These are phyloP conservation scores for Akabosia matsudoensis DNA, from an alignment of 1,140 invertebrate species.

Conservation along the genomic window DNA sequence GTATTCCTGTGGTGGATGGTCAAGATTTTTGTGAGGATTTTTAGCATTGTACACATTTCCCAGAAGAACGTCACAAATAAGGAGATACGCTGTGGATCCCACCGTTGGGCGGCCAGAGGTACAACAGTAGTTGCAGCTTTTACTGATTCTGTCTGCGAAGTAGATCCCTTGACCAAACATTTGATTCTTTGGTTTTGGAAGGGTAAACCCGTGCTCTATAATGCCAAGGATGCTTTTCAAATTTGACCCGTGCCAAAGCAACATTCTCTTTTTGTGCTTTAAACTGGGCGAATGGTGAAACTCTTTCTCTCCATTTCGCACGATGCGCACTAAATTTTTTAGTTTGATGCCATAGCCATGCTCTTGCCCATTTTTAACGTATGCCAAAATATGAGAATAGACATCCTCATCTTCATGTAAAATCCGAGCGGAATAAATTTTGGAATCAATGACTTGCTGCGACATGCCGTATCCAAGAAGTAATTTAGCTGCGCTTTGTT, in stretches of 20 bases:
- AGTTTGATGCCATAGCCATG: not conserved
- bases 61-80: conserved; percentile 6
- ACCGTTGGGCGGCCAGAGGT: not conserved
- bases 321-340: not conserved
- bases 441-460: not conserved
- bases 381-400: not conserved
- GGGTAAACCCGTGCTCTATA: not conserved
- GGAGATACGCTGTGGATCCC: not conserved
- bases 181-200: not conserved
- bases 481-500: no score
- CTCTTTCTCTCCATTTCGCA: not conserved
- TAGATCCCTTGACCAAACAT: conserved; percentile 12
- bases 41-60: not conserved
- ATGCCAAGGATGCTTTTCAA: no score
- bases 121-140: conserved; percentile 1
- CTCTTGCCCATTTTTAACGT: not conserved
- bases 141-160: not conserved
- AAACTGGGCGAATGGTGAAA: not conserved
- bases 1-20: not conserved
- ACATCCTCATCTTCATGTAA: not conserved
- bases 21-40: not conserved
- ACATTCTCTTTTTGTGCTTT: not conserved
- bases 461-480: no score
- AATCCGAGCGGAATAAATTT: not conserved
- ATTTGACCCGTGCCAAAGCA: no score